Base-by-base conservation (phyloP, 2,113 vertebrate genomes). In the Saguinus midas region DNA sequence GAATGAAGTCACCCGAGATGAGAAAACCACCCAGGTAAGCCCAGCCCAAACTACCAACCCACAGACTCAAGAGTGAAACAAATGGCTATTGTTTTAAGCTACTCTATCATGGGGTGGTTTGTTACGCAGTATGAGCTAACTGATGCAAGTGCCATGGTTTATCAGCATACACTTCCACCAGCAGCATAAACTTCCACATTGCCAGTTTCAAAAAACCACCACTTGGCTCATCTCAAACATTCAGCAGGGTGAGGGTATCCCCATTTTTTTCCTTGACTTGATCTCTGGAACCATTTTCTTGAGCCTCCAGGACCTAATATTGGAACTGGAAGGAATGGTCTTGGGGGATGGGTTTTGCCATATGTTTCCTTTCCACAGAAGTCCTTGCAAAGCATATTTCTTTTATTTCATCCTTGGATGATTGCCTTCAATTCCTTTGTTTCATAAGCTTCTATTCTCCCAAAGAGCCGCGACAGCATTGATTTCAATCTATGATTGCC, bases 401-500 rank as follows among this genome's bases (percentile, higher is more conserved):
- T n/a, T 95, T 96, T 37, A 64, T 78, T 92, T 97, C 90, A 91
- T 40, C 85, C 87, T 86, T 98, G 97, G 97, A 94, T 91, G 40
- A n/a, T 58, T 90, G 96, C 94, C 90, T 98, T 98, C 96, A 85
- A 4, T 27, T 95, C 97, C 96, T 92, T 97, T 97, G 87, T 96
- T 93, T 98, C 80, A 87, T 43, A 81, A 91, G 58, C 92, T 61
- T 96, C 57, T 97, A n/a, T 97, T 95, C 96, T 96, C 75, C 1
- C 64, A 29, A 79, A 98, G 90, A 98, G 92, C 94, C 76, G 8
- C 91, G 96, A 97, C 97, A 97, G 97, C 98, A 99, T 98, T 97
- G 98, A 99, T 99, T 98, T 98, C 98, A 97, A 97, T 76, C 86
- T 97, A 95, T 80, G 97, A 98, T 98, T 98, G 97, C 98, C 57